phyloP scores from a whole-genome alignment of 2,888 invertebrate genomes.

The Phengaris arion region DNA sequence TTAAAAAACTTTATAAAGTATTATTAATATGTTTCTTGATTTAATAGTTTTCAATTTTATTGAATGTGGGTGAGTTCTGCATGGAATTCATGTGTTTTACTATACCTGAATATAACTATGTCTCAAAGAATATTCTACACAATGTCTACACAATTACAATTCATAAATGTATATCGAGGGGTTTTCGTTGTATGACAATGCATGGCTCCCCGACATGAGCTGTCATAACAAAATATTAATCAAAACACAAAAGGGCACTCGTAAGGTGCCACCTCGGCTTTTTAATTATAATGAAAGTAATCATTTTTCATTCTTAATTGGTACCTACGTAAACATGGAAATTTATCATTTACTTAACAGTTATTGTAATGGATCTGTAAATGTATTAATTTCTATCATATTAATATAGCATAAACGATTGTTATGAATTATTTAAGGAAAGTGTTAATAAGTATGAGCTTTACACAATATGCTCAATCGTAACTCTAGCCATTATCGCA shows the following conservation, averaged over 20 bases:
- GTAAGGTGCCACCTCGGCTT: conserved; percentile 56
- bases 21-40: no score
- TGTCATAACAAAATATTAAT: conserved; percentile 72
- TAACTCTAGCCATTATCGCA: not conserved
- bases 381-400: conserved; percentile 29
- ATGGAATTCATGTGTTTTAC: no score
- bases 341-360: conserved; percentile 66
- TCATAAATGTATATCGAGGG: not conserved
- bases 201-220: conserved; percentile 53
- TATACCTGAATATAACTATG: not conserved
- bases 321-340: conserved; percentile 62
- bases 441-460: not conserved
- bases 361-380: conserved; percentile 32
- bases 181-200: conserved; percentile 33
- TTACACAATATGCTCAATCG: not conserved
- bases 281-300: conserved; percentile 73
- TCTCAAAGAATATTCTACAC: not conserved
- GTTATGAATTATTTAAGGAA: not conserved
- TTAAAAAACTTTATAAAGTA: no score
- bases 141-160: not conserved
- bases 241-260: conserved; percentile 57
- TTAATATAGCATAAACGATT: not conserved
- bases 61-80: no score
- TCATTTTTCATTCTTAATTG: conserved; percentile 78
- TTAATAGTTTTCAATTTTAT: no score